phyloP scores from a whole-genome alignment of 1,140 invertebrate species.

The Frieseomelitta varia region DNA sequence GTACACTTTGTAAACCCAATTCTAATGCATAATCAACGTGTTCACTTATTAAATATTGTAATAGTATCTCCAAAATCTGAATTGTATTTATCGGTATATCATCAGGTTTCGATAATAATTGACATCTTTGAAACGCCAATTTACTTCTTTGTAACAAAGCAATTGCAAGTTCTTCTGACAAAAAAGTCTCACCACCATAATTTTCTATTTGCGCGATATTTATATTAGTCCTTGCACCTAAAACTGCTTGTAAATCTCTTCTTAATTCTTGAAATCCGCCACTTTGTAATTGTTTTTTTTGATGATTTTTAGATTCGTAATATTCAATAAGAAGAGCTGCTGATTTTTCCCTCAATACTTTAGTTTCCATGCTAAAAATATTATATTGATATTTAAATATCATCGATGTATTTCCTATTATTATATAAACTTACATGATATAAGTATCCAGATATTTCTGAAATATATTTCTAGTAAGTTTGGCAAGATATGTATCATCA shows the following conservation, averaged over 20 bases:
- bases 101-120: slow-evolving; percentile 90
- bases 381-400: slow-evolving; percentile 5
- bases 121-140: slow-evolving; percentile 94
- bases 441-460: slow-evolving; percentile 90
- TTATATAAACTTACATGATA: slow-evolving; percentile 83
- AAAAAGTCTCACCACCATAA: slow-evolving; percentile 98
- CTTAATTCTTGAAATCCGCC: slow-evolving; percentile 95
- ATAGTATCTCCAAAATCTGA: slow-evolving; percentile 92
- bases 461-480: slow-evolving; percentile 93
- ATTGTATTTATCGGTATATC: slow-evolving; percentile 92
- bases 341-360: slow-evolving; percentile 90
- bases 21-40: slow-evolving; percentile 98
- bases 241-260: slow-evolving; percentile 95
- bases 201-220: slow-evolving; percentile 97
- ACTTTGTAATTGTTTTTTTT: slow-evolving; percentile 92
- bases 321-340: slow-evolving; percentile 90
- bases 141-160: slow-evolving; percentile 96
- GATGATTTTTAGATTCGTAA: slow-evolving; percentile 96
- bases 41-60: slow-evolving; percentile 94
- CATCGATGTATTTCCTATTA: neutral
- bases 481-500: slow-evolving; percentile 90
- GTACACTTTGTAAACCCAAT: slow-evolving; percentile 94
- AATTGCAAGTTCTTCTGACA: slow-evolving; percentile 98
- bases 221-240: slow-evolving; percentile 94
- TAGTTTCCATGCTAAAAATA: slow-evolving; percentile 87